Base-by-base conservation (phyloP, 2,888 invertebrate genomes). In the Achlya flavicornis region DNA sequence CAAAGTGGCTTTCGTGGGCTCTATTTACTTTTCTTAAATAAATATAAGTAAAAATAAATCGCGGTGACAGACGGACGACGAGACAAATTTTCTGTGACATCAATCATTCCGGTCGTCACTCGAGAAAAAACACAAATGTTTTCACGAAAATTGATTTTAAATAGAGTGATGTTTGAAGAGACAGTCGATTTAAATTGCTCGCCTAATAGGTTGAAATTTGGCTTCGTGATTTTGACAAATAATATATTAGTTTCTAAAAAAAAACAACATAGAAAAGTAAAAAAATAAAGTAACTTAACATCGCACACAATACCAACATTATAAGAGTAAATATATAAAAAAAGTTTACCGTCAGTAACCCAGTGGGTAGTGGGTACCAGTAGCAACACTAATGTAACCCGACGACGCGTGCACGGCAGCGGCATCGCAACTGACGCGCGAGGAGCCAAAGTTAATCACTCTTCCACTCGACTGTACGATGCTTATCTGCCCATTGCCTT, bases 381-480 rank as follows among this genome's bases (percentile, higher is more conserved):
- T 80, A 80, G 82, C 81, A 71, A 75, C 76, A 74, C 75, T 81
- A 80, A 86, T 82, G 73, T 71, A 75, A 81, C 72, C 72, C 69
- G 85, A 80, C 83, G 80, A 78, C 77, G 76, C 80, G 73, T 72
- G 74, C 69, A 64, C 68, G 64, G 70, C 67, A 68, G 75, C 66
- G 70, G 70, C 63, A 32, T 43, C 12, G 43, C 14, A 76, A 77
- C 77, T 75, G 76, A 76, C 78, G 46, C 19, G n/a, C 38, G 53
- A 53, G 72, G 63, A 70, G 68, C 60, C 75, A 64, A 75, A 82
- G 79, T 81, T 88, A 88, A 89, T 90, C 89, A 88, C 85, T 86
- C 84, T 85, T 89, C 87, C 87, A 86, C 83, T 81, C 82, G 83
- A 84, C 81, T 86, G 87, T 88, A 77, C 88, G 86, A 87, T 88